Conservation (phyloP, 2,797 vertebrate species). For the Chlorospingus flavigularis region DNA sequence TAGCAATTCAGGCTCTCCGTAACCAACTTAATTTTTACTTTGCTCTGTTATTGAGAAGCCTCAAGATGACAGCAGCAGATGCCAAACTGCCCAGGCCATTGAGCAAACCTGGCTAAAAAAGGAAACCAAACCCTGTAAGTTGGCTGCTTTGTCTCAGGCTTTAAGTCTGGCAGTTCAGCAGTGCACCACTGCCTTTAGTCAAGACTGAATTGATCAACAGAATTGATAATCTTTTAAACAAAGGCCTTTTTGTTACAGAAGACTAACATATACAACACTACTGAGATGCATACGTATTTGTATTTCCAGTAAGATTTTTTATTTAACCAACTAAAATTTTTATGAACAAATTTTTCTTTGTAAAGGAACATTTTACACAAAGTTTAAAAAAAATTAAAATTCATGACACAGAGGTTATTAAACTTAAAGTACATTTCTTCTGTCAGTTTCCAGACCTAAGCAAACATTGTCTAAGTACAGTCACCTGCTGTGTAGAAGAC, state of each 20-base stretch:
- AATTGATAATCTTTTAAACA: neutral
- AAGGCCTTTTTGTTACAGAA: neutral
- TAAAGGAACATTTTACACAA: fast-evolving
- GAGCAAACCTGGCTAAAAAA: conserved; percentile 21
- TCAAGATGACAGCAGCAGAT: neutral
- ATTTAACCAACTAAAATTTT: neutral
- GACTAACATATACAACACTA: neutral
- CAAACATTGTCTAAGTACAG: neutral
- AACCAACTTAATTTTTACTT: conserved; percentile 14
- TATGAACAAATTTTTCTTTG: neutral
- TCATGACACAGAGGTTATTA: neutral
- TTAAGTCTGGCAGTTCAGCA: neutral
- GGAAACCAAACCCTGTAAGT: neutral
- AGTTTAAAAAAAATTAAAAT: neutral
- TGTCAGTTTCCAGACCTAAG: neutral
- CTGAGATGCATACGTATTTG: fast-evolving
- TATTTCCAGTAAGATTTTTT: neutral
- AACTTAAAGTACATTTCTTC: neutral
- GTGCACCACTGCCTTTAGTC: neutral
- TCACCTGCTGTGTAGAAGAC: neutral
- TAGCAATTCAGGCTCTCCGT: neutral
- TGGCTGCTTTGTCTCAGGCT: neutral
- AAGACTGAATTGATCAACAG: neutral
- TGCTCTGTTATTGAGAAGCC: neutral
- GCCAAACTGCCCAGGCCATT: neutral